Evolutionary conservation across 2,888 invertebrate species (phyloP).

Genomic region (Leptinotarsa juncta): DNA sequence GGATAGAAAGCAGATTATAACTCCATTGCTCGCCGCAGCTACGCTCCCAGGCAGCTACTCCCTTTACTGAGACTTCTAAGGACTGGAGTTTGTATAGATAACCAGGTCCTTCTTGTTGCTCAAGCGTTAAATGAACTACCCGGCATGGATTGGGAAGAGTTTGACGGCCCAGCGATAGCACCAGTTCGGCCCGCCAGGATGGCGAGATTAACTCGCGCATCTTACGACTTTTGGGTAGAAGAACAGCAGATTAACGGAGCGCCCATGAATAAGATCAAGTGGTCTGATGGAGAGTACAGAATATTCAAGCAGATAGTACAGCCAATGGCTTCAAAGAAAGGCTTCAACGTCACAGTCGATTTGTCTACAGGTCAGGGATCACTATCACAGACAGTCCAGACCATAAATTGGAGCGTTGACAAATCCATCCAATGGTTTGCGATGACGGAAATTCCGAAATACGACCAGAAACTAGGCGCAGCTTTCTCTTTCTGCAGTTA

Average conservation of each 20-base stretch:
- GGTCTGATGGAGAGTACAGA: slow-evolving; percentile 7
- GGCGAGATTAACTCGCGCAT: neutral
- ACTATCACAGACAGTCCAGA: slow-evolving; percentile 12
- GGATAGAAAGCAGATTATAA: too few relatives aligned
- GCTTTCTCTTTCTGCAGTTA: slow-evolving; percentile 7
- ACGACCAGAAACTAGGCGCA: slow-evolving; percentile 26
- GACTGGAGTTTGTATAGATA: too few relatives aligned
- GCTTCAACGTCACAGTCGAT: neutral
- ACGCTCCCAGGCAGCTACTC: too few relatives aligned
- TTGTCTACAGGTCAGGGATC: neutral
- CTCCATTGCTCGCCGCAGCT: too few relatives aligned
- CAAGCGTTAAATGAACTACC: too few relatives aligned
- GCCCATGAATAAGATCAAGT: neutral
- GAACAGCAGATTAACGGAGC: neutral
- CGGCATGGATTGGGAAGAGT: neutral
- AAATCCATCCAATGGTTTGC: slow-evolving; percentile 19
- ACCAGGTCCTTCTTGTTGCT: too few relatives aligned
- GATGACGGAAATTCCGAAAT: slow-evolving; percentile 12
- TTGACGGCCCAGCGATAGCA: neutral
- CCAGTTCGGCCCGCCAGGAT: neutral
- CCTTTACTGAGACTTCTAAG: too few relatives aligned
- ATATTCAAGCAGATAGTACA: neutral
- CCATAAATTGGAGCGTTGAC: slow-evolving; percentile 1
- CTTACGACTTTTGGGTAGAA: slow-evolving; percentile 9
- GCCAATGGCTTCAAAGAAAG: neutral